phyloP scores from a whole-genome alignment of 2,888 invertebrate genomes.

The Lepidonotus clava region DNA sequence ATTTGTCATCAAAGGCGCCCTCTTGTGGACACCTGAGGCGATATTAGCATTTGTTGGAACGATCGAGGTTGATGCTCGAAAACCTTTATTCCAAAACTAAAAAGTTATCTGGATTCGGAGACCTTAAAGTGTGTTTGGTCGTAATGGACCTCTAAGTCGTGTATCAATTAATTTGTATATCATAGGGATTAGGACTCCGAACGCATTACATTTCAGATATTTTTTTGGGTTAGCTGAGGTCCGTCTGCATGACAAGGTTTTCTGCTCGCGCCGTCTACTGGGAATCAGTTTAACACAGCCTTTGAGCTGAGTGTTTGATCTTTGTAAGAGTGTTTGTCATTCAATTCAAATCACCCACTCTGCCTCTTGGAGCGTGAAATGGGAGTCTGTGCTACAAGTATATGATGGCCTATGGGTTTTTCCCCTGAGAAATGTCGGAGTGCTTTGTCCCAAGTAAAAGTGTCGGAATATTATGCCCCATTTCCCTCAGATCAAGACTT shows the following conservation, averaged over 20 bases:
- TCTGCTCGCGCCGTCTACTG: not conserved
- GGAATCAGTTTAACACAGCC: slow-evolving; percentile 1
- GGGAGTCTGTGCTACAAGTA: not conserved
- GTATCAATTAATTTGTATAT: too few relatives aligned
- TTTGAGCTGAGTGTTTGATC: not conserved
- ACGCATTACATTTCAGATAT: not conserved
- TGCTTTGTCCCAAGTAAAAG: too few relatives aligned
- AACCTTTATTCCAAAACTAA: too few relatives aligned
- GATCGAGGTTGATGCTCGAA: not conserved
- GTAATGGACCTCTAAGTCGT: too few relatives aligned
- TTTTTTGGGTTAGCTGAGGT: not conserved
- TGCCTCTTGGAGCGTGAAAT: slow-evolving; percentile 11
- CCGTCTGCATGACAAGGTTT: not conserved
- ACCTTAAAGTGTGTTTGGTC: too few relatives aligned
- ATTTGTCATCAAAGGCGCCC: slow-evolving; percentile 31
- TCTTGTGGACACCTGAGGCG: not conserved
- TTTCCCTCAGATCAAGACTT: too few relatives aligned
- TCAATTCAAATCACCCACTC: slow-evolving; percentile 12
- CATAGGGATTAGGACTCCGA: not conserved
- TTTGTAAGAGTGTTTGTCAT: slow-evolving; percentile 14
- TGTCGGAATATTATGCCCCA: too few relatives aligned
- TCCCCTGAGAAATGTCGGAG: not conserved
- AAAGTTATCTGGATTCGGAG: too few relatives aligned
- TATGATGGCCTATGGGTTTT: not conserved
- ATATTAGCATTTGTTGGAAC: not conserved